Evolutionary conservation across 2,113 vertebrate species (phyloP).

Genomic region (Peromyscus californicus): DNA sequence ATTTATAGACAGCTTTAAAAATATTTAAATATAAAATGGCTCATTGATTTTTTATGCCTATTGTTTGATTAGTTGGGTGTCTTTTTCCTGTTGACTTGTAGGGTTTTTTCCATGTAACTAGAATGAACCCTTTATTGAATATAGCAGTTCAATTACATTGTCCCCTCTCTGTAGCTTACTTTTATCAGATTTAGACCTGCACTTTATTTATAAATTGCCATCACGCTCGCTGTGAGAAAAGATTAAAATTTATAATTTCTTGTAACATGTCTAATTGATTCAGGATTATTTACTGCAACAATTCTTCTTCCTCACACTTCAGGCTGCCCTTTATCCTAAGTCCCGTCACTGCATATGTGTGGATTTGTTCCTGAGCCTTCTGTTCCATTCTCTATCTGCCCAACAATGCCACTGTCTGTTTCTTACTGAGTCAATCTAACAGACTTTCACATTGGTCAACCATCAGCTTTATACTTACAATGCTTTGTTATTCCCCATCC

Average conservation of each 20-base stretch:
- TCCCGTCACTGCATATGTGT: too few species aligned
- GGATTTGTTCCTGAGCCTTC: neutral
- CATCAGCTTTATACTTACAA: neutral
- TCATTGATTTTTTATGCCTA: neutral
- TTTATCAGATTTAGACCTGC: neutral
- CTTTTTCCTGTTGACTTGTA: neutral
- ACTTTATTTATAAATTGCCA: neutral
- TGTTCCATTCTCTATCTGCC: neutral
- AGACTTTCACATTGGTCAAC: neutral
- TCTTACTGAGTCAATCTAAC: neutral
- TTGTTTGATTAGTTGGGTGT: neutral
- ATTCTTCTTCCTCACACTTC: neutral
- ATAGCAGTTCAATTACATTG: neutral
- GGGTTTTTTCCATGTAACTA: neutral
- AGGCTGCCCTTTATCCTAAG: neutral
- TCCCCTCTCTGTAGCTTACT: neutral
- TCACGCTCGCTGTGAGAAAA: neutral
- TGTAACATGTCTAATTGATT: neutral
- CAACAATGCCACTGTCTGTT: neutral
- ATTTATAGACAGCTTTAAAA: neutral
- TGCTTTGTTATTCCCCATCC: neutral
- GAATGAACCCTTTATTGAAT: neutral
- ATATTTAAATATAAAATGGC: neutral
- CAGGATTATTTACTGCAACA: neutral
- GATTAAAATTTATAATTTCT: neutral